Evolutionary conservation across 2,113 vertebrate species (phyloP), one percentile per base, ranked within the genome.

Genomic region (Bettongia penicillata): DNA sequence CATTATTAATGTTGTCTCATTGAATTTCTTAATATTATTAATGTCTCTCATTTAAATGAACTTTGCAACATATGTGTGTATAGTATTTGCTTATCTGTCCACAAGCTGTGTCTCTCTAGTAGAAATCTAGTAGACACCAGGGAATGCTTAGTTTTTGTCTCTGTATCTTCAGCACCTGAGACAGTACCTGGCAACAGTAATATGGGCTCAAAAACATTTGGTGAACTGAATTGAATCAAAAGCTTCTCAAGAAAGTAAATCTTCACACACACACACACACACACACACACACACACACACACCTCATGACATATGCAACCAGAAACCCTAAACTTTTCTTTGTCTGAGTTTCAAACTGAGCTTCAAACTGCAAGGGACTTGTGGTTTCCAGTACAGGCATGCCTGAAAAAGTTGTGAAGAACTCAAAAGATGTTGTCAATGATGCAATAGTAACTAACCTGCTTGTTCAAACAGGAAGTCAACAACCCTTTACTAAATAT

Each of bases 401-500:
- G 12, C 31, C 55, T 57, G 26, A 28, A 9, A 57, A 57, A 57
- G 8, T 57, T 4, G 4, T n/a, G 14, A 68, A n/a, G 12, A 68
- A 68, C 31, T 37, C 37, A 16, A 68, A 68, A 68, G 37, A 57
- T 57, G 55, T 37, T 37, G 12, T n/a, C 61, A 68, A 37, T 68
- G 31, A 68, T 68, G 31, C 14, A 68, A 68, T 68, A 68, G 31
- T 68, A 14, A 68, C 61, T 68, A n/a, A 68, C 22, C 55, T 68
- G 9, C 12, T 68, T 16, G 14, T 68, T 68, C 61, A 68, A 68
- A 37, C 61, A 68, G 3, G 61, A 68, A 68, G 91, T 91, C 23
- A 90, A 55, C 91, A 95, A 55, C 37, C 19, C 94, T 93, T 94
- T 93, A 93, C 24, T 68, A 92, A 50, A 0, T 91, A 91, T 10